A percentile compares a stretch with the other conserved stretches of the same genome.
Conservation (phyloP, 2,888 invertebrate genomes). For the Drosophila kokeensis region DNA sequence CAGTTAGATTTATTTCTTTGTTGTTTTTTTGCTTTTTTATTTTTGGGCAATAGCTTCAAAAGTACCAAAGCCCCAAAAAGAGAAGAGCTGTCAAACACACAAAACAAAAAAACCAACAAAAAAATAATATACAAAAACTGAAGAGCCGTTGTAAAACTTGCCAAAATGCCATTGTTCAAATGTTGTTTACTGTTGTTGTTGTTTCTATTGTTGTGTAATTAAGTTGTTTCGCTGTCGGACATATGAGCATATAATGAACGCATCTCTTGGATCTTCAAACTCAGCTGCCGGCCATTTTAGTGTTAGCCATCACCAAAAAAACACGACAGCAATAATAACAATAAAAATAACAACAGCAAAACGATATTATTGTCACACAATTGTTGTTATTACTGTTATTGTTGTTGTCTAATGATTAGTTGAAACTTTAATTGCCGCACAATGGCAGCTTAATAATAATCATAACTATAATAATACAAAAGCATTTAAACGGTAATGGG, state of each 20-base stretch:
- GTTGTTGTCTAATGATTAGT: slow-evolving; percentile 69
- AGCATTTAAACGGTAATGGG: slow-evolving; percentile 34
- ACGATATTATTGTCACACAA: slow-evolving; percentile 74
- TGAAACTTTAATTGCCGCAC: slow-evolving; percentile 76
- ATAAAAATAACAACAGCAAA: slow-evolving; percentile 22
- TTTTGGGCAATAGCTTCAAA: slow-evolving; percentile 56
- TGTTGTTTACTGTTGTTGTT: slow-evolving; percentile 27
- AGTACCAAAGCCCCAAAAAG: slow-evolving; percentile 8
- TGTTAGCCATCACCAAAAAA: slow-evolving; percentile 6
- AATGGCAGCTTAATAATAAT: slow-evolving; percentile 66
- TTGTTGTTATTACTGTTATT: slow-evolving; percentile 61
- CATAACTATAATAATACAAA: slow-evolving; percentile 45
- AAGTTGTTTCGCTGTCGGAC: slow-evolving; percentile 76
- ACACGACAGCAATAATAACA: slow-evolving; percentile 23
- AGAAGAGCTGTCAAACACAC: slow-evolving; percentile 45
- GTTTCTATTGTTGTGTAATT: slow-evolving; percentile 73
- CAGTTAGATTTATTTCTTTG: slow-evolving; percentile 55
- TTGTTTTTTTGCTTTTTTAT: slow-evolving; percentile 31
- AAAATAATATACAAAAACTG: slow-evolving; percentile 5
- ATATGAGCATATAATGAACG: slow-evolving; percentile 61
- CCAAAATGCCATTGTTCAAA: slow-evolving; percentile 64
- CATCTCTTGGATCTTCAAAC: slow-evolving; percentile 49
- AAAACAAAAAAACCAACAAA: slow-evolving; percentile 3
- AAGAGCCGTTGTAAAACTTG: slow-evolving; percentile 59
- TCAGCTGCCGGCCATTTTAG: slow-evolving; percentile 53